These are phyloP conservation scores for Glossosoma conforme DNA, from an alignment of 1,140 invertebrate genomes.

Conservation along the genomic window DNA sequence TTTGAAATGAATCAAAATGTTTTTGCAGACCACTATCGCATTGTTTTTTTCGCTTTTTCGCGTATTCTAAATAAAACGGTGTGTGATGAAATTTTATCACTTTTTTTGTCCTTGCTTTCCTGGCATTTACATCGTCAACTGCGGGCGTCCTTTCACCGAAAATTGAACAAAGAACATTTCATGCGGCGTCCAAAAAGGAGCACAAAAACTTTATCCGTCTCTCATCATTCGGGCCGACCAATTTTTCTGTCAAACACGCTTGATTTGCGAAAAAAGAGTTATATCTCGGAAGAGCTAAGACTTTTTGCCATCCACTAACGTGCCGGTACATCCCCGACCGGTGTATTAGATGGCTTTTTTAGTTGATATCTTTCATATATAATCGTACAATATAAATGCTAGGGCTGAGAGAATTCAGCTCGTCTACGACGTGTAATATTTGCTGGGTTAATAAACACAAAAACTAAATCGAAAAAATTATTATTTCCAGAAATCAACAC, in stretches of 20 bases:
- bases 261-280: constrained; percentile 14
- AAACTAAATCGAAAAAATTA: too few species aligned
- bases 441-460: too few species aligned
- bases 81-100: too few species aligned
- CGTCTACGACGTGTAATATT: too few species aligned
- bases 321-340: not conserved
- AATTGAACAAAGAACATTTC: constrained; percentile 16
- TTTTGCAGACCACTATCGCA: too few species aligned
- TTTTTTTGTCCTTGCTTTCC: too few species aligned
- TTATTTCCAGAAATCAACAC: too few species aligned
- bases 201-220: constrained; percentile 17
- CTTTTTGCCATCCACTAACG: constrained; percentile 14
- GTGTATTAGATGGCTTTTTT: constrained; percentile 3
- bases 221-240: constrained; percentile 9
- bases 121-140: constrained; percentile 1
- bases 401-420: constrained; percentile 1
- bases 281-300: constrained; percentile 13
- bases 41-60: too few species aligned
- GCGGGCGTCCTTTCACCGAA: not conserved
- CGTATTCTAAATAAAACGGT: too few species aligned
- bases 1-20: too few species aligned
- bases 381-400: not conserved
- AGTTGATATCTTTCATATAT: not conserved
- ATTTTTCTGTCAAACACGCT: constrained; percentile 23
- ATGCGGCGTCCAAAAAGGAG: constrained; percentile 1